Conservation (phyloP, 2,888 invertebrate genomes). For the Vanessa cardui region DNA sequence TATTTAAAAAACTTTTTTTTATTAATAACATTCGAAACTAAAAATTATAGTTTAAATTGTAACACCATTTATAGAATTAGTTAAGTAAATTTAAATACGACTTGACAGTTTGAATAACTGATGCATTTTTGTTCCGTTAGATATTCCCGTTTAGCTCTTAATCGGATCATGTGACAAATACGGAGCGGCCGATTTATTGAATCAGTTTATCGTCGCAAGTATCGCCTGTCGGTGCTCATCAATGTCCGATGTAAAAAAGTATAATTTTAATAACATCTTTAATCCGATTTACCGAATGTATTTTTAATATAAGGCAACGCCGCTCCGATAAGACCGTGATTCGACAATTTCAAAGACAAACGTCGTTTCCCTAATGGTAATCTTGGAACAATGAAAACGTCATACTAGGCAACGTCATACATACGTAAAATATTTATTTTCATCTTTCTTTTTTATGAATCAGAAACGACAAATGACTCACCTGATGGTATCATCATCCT, state of each 20-base stretch:
- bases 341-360: constrained; percentile 28
- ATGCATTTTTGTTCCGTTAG: constrained; percentile 53
- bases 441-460: too few species aligned
- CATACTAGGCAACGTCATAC: too few species aligned
- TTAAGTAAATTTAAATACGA: constrained; percentile 42
- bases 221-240: constrained; percentile 39
- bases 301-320: constrained; percentile 28
- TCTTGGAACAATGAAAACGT: constrained; percentile 5
- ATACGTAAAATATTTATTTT: too few species aligned
- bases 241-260: constrained; percentile 36
- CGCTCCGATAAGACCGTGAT: constrained; percentile 28
- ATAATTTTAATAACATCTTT: constrained; percentile 40
- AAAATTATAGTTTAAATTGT: constrained; percentile 3
- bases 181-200: constrained; percentile 42
- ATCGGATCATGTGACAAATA: constrained; percentile 68
- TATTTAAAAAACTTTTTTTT: too few species aligned
- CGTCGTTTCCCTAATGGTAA: constrained; percentile 15
- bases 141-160: constrained; percentile 65
- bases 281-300: constrained; percentile 40
- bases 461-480: too few species aligned
- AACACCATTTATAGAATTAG: constrained; percentile 39
- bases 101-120: constrained; percentile 43
- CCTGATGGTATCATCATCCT: too few species aligned
- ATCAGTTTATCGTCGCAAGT: constrained; percentile 51
- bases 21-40: too few species aligned